Conservation (phyloP, 2,797 vertebrate genomes). For the Psittacula echo region DNA sequence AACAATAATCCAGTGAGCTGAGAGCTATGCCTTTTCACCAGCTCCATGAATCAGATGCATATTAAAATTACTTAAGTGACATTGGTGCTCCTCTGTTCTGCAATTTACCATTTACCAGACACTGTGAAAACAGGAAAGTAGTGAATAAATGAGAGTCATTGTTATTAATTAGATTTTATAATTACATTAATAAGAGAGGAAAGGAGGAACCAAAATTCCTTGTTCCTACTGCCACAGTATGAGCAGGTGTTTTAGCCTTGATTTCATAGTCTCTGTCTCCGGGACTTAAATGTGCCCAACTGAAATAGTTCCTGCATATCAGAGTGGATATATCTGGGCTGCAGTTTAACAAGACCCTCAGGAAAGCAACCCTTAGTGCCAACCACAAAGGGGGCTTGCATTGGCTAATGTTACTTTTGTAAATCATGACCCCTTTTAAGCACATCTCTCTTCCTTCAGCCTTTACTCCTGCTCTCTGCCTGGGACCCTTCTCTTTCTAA, state of each 20-base stretch:
- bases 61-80: background rate
- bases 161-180: background rate
- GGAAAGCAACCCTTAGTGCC: background rate
- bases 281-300: background rate
- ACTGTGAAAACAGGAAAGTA: background rate
- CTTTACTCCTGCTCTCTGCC: background rate
- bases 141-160: background rate
- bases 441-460: background rate
- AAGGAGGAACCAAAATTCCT: background rate
- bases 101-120: background rate
- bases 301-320: background rate
- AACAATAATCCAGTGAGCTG: background rate
- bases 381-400: background rate
- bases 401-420: background rate
- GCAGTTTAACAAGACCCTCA: background rate
- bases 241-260: background rate
- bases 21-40: background rate
- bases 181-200: background rate
- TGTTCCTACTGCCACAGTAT: background rate
- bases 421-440: background rate
- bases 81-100: background rate
- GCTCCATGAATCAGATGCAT: background rate
- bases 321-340: background rate
- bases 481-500: background rate
- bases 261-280: background rate